Evolutionary conservation across 2,113 vertebrate genomes (phyloP), one percentile per base, ranked within the genome.

Genomic region (Struthidea cinerea): DNA sequence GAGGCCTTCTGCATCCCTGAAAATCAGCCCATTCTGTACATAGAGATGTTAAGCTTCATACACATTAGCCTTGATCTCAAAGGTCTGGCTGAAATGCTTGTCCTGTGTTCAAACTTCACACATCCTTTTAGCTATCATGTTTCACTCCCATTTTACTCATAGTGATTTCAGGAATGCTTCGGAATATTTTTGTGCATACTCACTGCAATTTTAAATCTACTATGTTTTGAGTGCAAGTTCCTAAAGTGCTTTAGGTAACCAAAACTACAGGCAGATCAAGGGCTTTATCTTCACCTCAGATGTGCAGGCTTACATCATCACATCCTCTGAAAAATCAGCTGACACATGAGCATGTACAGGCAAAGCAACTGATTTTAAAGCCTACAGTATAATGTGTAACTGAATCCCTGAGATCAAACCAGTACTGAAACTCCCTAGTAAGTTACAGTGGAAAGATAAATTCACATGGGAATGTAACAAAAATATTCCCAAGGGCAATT

Each of bases 221-320:
- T 47, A 5, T 30, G 47, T 80, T 83, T 86, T n/a, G 26, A 92
- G 39, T 12, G 26, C 37, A 64, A 81, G 71, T 24, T 57, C 37
- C 52, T 71, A 6, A 85, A 93, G 39, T 28, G 49, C 47, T 70
- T 89, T 59, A 84, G 77, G 69, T 56, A 94, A 91, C 41, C 78
- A 65, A 91, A 96, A 80, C 70, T 65, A 68, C 41, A 60, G 41
- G 79, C 75, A 84, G 70, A 80, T 37, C 68, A 78, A 90, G 67
- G 74, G 69, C 44, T 94, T 90, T 94, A 92, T 68, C 70, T 87
- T 68, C 47, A 75, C 13, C 67, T 93, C 84, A 79, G 78, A 90
- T 59, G 56, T 35, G 16, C 10, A 63, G 61, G 57, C 56, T 94
- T 89, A 91, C 88, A 84, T 94, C 84, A 94, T 32, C 73, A 79